Percentiles rank a stretch among this genome's conserved stretches.
phyloP scores from a whole-genome alignment of 2,888 invertebrate species.

The Perizoma affinitatum region DNA sequence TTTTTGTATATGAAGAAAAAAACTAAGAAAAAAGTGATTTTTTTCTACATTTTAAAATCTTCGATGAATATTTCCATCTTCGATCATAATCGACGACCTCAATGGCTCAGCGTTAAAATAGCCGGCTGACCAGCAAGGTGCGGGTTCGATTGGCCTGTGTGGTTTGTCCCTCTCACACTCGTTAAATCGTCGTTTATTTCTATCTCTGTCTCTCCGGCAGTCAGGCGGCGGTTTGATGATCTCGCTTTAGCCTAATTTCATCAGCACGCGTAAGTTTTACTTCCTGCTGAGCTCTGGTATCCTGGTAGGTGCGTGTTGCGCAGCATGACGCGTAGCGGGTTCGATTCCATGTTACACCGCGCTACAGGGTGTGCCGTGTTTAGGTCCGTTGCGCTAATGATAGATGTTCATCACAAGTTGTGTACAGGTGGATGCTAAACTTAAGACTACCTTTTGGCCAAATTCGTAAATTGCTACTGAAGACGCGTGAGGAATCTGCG shows the following conservation, averaged over 20 bases:
- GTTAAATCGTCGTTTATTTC: too few species aligned
- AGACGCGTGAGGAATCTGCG: too few species aligned
- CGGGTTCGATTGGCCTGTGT: too few species aligned
- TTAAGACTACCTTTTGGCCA: too few species aligned
- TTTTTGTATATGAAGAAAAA: constrained; percentile 23
- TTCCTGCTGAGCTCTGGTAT: neutral
- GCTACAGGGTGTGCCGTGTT: constrained; percentile 11
- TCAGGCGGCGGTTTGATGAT: too few species aligned
- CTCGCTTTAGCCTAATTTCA: neutral
- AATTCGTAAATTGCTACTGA: too few species aligned
- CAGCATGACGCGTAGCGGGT: constrained; percentile 10
- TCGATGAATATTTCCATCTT: too few species aligned
- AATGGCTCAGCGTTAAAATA: neutral
- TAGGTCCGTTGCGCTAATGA: constrained; percentile 11
- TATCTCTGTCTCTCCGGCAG: too few species aligned
- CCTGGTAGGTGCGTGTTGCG: too few species aligned
- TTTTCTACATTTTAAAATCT: neutral
- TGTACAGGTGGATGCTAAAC: neutral
- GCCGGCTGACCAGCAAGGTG: too few species aligned
- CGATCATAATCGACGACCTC: neutral
- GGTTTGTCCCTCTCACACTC: too few species aligned
- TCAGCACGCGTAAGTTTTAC: neutral
- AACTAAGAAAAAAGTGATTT: neutral
- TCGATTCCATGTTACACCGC: constrained; percentile 8
- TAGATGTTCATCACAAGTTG: neutral